Evolutionary conservation across 2,113 vertebrate species (phyloP), one percentile per base, ranked within the genome.

Genomic region (Lampris incognitus): DNA sequence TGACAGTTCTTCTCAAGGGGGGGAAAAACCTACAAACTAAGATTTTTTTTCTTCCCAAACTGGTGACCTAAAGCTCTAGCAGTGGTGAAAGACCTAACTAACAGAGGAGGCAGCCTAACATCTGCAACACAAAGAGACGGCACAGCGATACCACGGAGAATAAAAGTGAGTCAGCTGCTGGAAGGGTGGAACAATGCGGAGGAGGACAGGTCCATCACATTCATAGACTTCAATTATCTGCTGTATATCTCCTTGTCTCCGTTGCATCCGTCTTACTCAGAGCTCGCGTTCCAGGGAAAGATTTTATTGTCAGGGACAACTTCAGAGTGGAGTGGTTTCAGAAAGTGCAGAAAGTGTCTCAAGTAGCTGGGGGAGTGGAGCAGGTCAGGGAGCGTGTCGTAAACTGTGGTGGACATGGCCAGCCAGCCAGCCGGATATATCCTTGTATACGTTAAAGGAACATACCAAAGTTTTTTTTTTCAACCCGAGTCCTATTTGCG

Each of bases 111-210:
- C 69, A n/a, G 59, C 42, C 10, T 7, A 46, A 46, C 44, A 5
- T 46, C 44, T 7, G 4, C 44, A 46, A 46, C 44, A 46, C 44
- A 46, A 46, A 46, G 44, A 72, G 41, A 42, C 7, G 10, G 62
- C 40, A 67, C 5, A 67, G 51, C 40, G 10, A 62, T 54, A 77
- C 75, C 24, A 60, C 40, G 39, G 24, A 41, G 37, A 37, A 5
- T 58, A 61, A 44, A 81, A 8, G 50, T 75, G 78, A 74, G 81
- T 80, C 51, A 85, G 78, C 83, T 55, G 44, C 51, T 77, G 81
- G 59, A 50, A 58, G 69, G 70, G 82, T 74, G 83, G 83, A 85
- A 88, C 78, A 81, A 84, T 84, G 72, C 64, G 24, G 67, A 39
- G 41, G n/a, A 3, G 54, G 50, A 41, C 9, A 9, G n/a, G 60